A percentile compares a stretch with the other conserved stretches of the same genome.
Evolutionary conservation across 2,888 invertebrate genomes (phyloP).

Genomic region (Caenorhabditis wallacei): DNA sequence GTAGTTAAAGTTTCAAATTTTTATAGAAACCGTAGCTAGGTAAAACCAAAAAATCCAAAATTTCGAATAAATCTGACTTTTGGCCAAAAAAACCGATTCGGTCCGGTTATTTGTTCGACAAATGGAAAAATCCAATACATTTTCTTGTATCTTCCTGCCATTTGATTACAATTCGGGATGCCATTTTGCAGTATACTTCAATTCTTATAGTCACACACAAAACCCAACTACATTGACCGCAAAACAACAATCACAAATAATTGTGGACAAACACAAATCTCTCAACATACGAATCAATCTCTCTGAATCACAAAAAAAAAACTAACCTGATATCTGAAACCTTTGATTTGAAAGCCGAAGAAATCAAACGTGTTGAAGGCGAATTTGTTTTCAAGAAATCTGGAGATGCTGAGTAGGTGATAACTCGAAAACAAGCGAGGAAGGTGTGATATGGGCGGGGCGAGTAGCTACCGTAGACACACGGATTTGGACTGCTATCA

Average conservation of each 20-base stretch:
- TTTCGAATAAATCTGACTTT: constrained; percentile 5
- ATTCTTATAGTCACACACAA: constrained; percentile 55
- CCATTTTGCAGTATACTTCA: constrained; percentile 56
- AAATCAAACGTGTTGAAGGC: neutral
- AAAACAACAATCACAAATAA: constrained; percentile 47
- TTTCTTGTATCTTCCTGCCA: constrained; percentile 51
- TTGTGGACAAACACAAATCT: constrained; percentile 35
- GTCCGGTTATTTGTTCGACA: neutral
- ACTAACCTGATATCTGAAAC: neutral
- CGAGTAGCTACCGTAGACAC: constrained; percentile 41
- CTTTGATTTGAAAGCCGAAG: neutral
- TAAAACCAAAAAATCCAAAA: neutral
- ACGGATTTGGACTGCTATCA: neutral
- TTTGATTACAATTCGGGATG: constrained; percentile 32
- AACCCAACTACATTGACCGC: constrained; percentile 14
- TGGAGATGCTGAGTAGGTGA: constrained; percentile 12
- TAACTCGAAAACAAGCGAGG: constrained; percentile 40
- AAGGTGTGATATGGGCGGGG: constrained; percentile 44
- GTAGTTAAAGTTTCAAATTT: no score
- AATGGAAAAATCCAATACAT: constrained; percentile 41
- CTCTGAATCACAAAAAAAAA: neutral
- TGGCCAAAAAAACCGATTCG: no score
- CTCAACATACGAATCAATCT: constrained; percentile 2
- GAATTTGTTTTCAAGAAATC: no score
- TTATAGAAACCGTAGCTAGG: no score